Evolutionary conservation across 1,140 invertebrate species (phyloP).

Genomic region (Nylanderia fulva): DNA sequence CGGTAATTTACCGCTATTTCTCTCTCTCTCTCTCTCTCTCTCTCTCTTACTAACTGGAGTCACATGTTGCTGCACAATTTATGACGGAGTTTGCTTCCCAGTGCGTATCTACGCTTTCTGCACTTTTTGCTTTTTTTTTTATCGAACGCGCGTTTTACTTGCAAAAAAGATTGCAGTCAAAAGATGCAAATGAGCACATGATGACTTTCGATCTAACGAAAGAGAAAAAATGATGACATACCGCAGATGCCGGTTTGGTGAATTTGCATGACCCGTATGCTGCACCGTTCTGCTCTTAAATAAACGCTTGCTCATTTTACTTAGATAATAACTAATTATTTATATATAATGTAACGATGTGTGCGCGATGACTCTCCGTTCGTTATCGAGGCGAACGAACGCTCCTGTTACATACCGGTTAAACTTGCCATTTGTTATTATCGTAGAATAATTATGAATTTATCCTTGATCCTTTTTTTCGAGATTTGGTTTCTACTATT

Average conservation of each 20-base stretch:
- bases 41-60: not conserved
- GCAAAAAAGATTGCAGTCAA: not conserved
- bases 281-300: slow-evolving; percentile 50
- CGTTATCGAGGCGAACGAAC: slow-evolving; percentile 22
- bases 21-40: not conserved
- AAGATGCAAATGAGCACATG: too few relatives aligned
- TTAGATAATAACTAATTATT: slow-evolving; percentile 19
- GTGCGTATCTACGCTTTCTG: not conserved
- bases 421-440: slow-evolving; percentile 25
- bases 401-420: not conserved
- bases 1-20: slow-evolving; percentile 3
- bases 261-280: slow-evolving; percentile 38
- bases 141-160: slow-evolving; percentile 3
- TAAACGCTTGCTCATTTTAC: slow-evolving; percentile 43
- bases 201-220: not conserved
- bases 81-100: not conserved
- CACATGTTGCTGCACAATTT: not conserved
- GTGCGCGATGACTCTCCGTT: slow-evolving; percentile 10
- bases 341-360: slow-evolving; percentile 25
- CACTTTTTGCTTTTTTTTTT: not conserved
- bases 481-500: not conserved
- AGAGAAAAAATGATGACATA: not conserved
- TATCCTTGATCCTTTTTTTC: slow-evolving; percentile 6
- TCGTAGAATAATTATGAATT: slow-evolving; percentile 3
- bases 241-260: not conserved